phyloP scores from a whole-genome alignment of 1,140 invertebrate genomes.

The Trinorchestia longiramus region DNA sequence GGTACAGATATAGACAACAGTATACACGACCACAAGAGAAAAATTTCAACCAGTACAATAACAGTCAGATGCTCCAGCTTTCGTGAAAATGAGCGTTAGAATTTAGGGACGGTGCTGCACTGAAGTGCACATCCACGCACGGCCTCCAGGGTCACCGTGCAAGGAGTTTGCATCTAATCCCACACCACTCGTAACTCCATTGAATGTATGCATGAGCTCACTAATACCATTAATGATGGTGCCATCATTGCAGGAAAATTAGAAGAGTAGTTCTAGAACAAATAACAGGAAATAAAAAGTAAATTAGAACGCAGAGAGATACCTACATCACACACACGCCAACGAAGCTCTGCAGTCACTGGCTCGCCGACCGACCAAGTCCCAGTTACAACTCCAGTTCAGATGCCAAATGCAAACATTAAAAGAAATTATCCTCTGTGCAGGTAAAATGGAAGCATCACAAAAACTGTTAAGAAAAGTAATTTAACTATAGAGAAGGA shows the following conservation, averaged over 20 bases:
- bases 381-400: not conserved
- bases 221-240: not conserved
- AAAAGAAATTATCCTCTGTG: not conserved
- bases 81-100: not conserved
- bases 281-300: not conserved
- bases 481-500: not conserved
- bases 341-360: conserved; percentile 13
- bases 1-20: too few relatives aligned
- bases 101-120: not conserved
- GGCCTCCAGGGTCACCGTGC: not conserved
- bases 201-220: not conserved
- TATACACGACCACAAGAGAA: not conserved
- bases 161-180: not conserved
- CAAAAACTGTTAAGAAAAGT: not conserved
- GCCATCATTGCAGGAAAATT: not conserved
- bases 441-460: not conserved
- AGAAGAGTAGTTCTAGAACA: not conserved
- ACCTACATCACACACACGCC: not conserved
- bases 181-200: not conserved
- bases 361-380: not conserved
- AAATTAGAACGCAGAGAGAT: not conserved
- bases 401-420: not conserved
- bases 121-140: not conserved
- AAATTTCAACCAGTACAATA: not conserved
- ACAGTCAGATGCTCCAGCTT: not conserved